These are phyloP conservation scores for Anthoptus insignis DNA, from an alignment of 2,888 invertebrate genomes.

Conservation along the genomic window DNA sequence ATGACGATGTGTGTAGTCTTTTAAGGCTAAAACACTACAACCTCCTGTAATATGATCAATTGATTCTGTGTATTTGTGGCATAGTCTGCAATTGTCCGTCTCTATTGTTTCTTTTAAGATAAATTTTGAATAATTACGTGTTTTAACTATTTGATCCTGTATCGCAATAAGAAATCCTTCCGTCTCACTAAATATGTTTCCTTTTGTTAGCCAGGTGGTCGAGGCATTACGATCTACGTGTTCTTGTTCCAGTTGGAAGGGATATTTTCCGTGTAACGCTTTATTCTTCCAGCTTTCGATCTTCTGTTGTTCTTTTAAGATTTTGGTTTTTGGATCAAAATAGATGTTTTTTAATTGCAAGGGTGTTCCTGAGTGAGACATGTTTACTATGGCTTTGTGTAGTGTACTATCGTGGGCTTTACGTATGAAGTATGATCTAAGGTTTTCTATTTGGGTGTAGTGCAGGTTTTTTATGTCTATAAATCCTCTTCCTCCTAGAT, in stretches of 20 bases:
- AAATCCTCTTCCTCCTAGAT: constrained; percentile 4
- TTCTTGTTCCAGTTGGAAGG: neutral
- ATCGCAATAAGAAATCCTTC: too few relatives aligned
- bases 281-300: too few relatives aligned
- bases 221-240: neutral
- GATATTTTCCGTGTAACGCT: neutral
- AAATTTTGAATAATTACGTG: too few relatives aligned
- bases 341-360: neutral
- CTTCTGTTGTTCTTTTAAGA: neutral
- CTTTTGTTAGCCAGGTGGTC: too few relatives aligned
- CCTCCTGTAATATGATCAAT: constrained; percentile 18
- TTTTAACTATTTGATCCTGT: too few relatives aligned
- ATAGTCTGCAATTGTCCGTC: neutral
- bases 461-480: neutral
- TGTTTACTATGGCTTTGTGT: neutral
- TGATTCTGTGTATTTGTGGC: neutral
- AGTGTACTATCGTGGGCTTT: too few relatives aligned
- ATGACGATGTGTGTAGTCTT: constrained; percentile 40
- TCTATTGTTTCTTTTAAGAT: constrained; percentile 3
- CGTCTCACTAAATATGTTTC: too few relatives aligned
- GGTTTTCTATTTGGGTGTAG: neutral
- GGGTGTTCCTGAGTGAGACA: neutral
- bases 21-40: constrained; percentile 13
- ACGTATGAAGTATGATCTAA: neutral
- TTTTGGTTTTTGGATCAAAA: neutral